Conservation (phyloP, 2,888 invertebrate genomes). For the Fabriciana adippe region DNA sequence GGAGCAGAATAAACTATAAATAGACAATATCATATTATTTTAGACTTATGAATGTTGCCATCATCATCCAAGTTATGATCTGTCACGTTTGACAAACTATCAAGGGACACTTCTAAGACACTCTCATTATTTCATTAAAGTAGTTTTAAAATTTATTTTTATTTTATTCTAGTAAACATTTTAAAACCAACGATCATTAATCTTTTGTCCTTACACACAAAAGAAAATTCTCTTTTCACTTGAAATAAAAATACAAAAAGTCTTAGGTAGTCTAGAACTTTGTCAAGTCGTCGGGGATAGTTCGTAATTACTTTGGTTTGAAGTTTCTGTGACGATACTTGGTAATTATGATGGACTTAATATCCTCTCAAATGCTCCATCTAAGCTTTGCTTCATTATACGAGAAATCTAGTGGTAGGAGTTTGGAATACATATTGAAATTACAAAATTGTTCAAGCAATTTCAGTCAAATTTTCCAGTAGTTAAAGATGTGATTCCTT, state of each 20-base stretch:
- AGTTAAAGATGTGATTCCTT: conserved; percentile 25
- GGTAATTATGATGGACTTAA: conserved; percentile 35
- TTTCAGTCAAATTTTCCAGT: conserved; percentile 19
- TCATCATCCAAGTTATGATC: no score
- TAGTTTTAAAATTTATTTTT: neutral
- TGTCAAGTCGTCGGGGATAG: conserved; percentile 26
- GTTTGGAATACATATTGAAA: conserved; percentile 24
- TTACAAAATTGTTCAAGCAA: conserved; percentile 26
- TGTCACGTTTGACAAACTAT: neutral
- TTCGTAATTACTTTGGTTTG: conserved; percentile 34
- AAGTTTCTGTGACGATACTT: conserved; percentile 31
- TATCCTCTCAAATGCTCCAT: conserved; percentile 30
- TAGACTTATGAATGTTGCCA: no score
- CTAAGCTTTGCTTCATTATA: conserved; percentile 35
- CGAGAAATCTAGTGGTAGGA: conserved; percentile 31
- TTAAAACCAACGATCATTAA: conserved; percentile 22
- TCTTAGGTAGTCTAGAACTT: conserved; percentile 31
- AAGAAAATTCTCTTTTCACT: conserved; percentile 20
- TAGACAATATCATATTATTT: no score
- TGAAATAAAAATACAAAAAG: conserved; percentile 26
- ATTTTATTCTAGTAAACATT: neutral
- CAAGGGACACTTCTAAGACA: neutral
- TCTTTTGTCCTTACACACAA: conserved; percentile 33
- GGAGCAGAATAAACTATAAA: no score
- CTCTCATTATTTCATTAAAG: neutral